Conservation (phyloP, 2,797 vertebrate species). For the Pangasius djambal region DNA sequence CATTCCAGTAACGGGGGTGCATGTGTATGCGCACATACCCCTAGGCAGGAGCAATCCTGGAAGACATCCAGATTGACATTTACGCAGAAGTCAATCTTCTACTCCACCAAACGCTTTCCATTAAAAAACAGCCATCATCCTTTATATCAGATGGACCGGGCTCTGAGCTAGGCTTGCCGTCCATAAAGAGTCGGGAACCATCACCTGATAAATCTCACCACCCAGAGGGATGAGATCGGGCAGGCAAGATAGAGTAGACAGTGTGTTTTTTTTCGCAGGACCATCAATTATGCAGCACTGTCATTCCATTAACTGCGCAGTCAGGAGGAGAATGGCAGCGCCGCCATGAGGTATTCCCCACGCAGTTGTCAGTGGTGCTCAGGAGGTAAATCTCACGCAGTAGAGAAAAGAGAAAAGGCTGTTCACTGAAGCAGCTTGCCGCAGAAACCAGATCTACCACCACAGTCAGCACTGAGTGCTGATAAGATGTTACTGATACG, state of each 20-base stretch:
- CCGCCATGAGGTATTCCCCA: constrained; percentile 71
- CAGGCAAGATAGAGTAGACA: constrained; percentile 59
- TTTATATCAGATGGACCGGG: not conserved
- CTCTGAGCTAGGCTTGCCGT: not conserved
- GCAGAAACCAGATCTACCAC: constrained; percentile 62
- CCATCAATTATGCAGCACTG: constrained; percentile 79
- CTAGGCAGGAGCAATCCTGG: constrained; percentile 36
- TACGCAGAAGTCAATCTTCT: not conserved
- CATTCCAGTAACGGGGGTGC: constrained; percentile 70
- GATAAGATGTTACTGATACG: constrained; percentile 32
- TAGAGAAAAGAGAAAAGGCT: constrained; percentile 42
- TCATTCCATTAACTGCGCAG: constrained; percentile 74
- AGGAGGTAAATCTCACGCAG: constrained; percentile 69
- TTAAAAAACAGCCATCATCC: not conserved
- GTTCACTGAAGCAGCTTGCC: constrained; percentile 65
- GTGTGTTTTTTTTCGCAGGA: constrained; percentile 65
- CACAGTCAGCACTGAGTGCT: not conserved
- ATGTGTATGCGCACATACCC: not conserved
- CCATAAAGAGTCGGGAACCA: constrained; percentile 7
- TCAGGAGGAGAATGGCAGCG: constrained; percentile 70
- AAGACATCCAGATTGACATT: constrained; percentile 17
- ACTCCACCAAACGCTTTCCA: not conserved
- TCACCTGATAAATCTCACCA: constrained; percentile 38
- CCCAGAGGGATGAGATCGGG: constrained; percentile 68
- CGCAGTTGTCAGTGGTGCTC: constrained; percentile 68